phyloP scores from a whole-genome alignment of 2,888 invertebrate species.

The Griposia aprilina region DNA sequence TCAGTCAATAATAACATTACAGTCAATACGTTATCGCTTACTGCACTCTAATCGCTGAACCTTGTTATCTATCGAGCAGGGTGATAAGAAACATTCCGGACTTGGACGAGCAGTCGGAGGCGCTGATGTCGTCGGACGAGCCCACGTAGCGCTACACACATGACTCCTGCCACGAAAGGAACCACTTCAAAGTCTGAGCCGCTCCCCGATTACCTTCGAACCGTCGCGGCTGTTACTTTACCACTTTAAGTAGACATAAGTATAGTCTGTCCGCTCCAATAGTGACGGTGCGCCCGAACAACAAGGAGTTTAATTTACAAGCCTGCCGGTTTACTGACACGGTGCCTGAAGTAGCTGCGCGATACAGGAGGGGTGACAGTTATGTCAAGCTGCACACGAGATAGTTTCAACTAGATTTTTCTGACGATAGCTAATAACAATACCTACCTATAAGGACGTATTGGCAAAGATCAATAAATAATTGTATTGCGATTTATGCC shows the following conservation, averaged over 20 bases:
- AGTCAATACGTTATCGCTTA: background rate
- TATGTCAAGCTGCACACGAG: background rate
- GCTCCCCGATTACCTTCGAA: conserved; percentile 46
- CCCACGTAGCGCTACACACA: conserved; percentile 82
- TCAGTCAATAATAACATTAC: background rate
- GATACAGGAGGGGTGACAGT: background rate
- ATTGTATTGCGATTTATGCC: background rate
- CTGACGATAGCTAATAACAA: background rate
- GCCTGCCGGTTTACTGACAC: background rate
- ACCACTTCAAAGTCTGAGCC: conserved; percentile 70
- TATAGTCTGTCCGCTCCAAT: conserved; percentile 17
- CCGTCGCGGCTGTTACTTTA: conserved; percentile 47
- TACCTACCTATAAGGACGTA: background rate
- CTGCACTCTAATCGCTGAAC: conserved; percentile 16
- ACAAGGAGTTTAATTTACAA: background rate
- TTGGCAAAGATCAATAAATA: background rate
- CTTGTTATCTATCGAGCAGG: conserved; percentile 69
- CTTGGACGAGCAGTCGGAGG: conserved; percentile 91
- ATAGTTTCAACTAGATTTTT: background rate
- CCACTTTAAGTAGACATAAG: conserved; percentile 53
- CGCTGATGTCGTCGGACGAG: conserved; percentile 89
- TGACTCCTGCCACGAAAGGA: conserved; percentile 63
- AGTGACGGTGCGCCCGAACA: conserved; percentile 1
- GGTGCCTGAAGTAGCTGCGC: background rate
- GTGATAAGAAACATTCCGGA: conserved; percentile 89